These are phyloP conservation scores for Donacobius atricapilla DNA, from an alignment of 2,113 vertebrate genomes.

Conservation along the genomic window DNA sequence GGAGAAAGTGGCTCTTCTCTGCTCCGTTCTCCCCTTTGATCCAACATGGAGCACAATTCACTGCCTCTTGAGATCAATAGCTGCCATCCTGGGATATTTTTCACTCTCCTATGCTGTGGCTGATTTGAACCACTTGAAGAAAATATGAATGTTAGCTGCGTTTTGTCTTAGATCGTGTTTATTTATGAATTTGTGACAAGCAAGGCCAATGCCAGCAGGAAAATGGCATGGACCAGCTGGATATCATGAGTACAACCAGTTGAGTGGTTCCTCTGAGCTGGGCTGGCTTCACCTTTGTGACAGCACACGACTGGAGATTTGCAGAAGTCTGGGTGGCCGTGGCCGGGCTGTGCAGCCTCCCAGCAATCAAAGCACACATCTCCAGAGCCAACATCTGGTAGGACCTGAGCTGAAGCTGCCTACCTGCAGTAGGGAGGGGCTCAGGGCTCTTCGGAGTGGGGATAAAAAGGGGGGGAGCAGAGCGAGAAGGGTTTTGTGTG, in stretches of 20 bases:
- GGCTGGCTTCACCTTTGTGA: not conserved
- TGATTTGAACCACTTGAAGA: slow-evolving; percentile 38
- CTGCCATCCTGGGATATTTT: slow-evolving; percentile 23
- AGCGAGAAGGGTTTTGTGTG: fast-evolving
- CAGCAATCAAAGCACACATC: not conserved
- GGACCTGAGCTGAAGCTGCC: not conserved
- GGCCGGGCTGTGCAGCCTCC: not conserved
- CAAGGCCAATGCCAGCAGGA: not conserved
- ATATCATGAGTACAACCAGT: not conserved
- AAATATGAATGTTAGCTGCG: not conserved
- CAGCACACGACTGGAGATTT: not conserved
- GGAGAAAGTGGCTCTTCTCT: slow-evolving; percentile 56
- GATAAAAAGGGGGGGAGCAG: fast-evolving
- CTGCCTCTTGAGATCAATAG: slow-evolving; percentile 53
- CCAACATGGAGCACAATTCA: slow-evolving; percentile 38
- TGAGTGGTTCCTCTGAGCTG: not conserved
- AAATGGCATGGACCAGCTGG: slow-evolving; percentile 40
- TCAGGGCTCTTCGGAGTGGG: not conserved
- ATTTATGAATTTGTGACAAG: slow-evolving; percentile 52
- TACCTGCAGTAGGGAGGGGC: not conserved
- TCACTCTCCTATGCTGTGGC: not conserved
- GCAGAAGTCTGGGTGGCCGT: not conserved
- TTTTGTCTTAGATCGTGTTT: slow-evolving; percentile 19
- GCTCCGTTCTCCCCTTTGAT: slow-evolving; percentile 53
- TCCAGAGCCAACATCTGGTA: not conserved